These are phyloP conservation scores for Mantis religiosa DNA, from an alignment of 2,888 invertebrate species.

Conservation along the genomic window DNA sequence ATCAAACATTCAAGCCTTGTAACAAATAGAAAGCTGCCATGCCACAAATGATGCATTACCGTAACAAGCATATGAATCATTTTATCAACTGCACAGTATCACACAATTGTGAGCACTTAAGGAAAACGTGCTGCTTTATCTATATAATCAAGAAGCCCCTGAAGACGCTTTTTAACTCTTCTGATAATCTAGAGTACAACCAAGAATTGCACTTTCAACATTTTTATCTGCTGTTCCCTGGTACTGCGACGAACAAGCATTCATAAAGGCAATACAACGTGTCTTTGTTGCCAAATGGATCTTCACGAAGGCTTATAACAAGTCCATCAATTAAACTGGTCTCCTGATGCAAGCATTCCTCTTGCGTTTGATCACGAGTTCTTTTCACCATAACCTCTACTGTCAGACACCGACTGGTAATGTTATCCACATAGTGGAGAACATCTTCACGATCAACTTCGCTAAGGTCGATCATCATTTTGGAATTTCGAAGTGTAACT, in stretches of 20 bases:
- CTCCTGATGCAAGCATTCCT: slow-evolving; percentile 79
- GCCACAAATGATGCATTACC: not conserved
- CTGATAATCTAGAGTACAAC: slow-evolving; percentile 83
- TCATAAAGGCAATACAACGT: slow-evolving; percentile 66
- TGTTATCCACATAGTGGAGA: slow-evolving; percentile 68
- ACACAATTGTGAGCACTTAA: too few relatives aligned
- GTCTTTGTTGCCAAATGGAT: slow-evolving; percentile 57
- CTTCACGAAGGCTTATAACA: slow-evolving; percentile 61
- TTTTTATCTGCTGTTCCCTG: slow-evolving; percentile 64
- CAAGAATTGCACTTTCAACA: slow-evolving; percentile 74
- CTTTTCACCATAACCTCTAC: slow-evolving; percentile 76
- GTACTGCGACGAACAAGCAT: slow-evolving; percentile 63
- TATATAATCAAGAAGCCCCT: slow-evolving; percentile 75
- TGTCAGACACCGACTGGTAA: slow-evolving; percentile 70
- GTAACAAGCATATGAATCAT: not conserved
- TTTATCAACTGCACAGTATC: not conserved
- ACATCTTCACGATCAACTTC: slow-evolving; percentile 70
- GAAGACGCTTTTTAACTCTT: slow-evolving; percentile 77
- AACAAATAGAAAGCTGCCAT: not conserved
- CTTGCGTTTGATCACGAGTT: slow-evolving; percentile 70
- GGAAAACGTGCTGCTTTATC: slow-evolving; percentile 51
- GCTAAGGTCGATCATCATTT: too few relatives aligned
- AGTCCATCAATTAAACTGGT: slow-evolving; percentile 63
- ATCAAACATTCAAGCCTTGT: not conserved
- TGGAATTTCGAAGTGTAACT: too few relatives aligned